These are phyloP conservation scores for Vulpes ferrilata DNA, from an alignment of 2,113 vertebrate species.

Conservation along the genomic window DNA sequence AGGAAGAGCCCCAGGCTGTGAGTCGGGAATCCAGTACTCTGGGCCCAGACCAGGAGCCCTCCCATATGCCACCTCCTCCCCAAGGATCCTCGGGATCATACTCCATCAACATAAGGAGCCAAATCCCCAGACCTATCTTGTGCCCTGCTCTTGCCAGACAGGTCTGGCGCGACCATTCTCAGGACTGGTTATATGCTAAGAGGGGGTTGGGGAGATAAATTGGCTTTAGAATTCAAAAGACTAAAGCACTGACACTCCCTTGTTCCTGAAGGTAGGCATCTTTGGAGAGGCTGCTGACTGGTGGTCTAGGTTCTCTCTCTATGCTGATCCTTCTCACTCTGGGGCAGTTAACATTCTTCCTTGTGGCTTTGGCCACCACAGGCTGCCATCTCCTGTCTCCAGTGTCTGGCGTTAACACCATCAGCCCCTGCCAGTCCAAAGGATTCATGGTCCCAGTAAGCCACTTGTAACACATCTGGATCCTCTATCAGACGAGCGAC, in stretches of 20 bases:
- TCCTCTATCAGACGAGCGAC: neutral
- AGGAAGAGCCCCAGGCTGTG: neutral
- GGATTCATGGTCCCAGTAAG: neutral
- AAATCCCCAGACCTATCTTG: neutral
- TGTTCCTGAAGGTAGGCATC: neutral
- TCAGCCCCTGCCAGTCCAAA: neutral
- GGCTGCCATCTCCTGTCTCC: neutral
- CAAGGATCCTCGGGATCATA: neutral
- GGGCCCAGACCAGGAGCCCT: neutral
- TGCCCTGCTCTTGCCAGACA: neutral
- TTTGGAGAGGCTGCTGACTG: neutral
- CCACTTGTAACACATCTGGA: neutral
- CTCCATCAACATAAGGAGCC: neutral
- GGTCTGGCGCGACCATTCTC: neutral
- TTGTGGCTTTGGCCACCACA: accelerated
- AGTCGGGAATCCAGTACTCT: neutral
- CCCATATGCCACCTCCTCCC: neutral
- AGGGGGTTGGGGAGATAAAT: neutral
- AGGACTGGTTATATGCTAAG: neutral
- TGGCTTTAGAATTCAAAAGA: conserved; percentile 1
- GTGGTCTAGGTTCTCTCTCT: neutral
- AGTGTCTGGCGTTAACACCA: neutral
- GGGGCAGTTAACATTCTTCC: neutral
- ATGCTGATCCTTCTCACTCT: neutral
- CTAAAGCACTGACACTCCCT: neutral